A percentile compares a stretch with the other conserved stretches of the same genome.
Conservation (phyloP, 2,797 vertebrate species). For the Benthosema pterotum region DNA sequence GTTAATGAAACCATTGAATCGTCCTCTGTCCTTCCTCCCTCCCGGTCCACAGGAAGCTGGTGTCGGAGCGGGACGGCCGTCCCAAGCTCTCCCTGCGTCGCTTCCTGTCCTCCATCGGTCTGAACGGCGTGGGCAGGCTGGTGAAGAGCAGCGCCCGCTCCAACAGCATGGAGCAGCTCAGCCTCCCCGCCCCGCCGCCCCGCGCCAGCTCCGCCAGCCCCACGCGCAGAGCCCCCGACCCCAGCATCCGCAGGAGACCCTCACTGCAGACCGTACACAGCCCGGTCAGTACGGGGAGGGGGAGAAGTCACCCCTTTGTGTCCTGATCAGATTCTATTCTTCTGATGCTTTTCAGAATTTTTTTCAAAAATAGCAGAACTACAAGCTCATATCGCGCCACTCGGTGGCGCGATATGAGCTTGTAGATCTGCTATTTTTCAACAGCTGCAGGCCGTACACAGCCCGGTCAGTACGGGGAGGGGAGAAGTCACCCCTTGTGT, state of each 20-base stretch:
- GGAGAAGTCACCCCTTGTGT: too few species aligned
- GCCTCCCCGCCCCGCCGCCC: conserved; percentile 48
- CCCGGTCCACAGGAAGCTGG: conserved; percentile 65
- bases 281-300: too few species aligned
- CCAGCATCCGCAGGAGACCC: conserved; percentile 73
- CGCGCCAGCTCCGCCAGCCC: conserved; percentile 66
- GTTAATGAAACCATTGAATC: too few species aligned
- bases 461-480: conserved; percentile 25
- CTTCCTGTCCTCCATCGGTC: conserved; percentile 84
- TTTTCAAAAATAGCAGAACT: too few species aligned
- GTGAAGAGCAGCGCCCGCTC: conserved; percentile 80
- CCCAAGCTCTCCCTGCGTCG: conserved; percentile 82
- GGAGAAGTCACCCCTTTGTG: too few species aligned
- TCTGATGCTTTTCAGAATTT: too few species aligned
- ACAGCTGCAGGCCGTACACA: conserved; percentile 78
- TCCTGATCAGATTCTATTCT: too few species aligned
- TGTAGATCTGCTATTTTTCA: too few species aligned
- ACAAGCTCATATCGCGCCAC: too few species aligned
- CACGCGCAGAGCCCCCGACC: conserved; percentile 65
- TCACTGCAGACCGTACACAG: conserved; percentile 80
- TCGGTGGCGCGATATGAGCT: too few species aligned
- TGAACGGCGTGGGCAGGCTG: conserved; percentile 81
- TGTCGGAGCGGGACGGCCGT: conserved; percentile 64
- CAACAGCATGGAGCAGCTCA: conserved; percentile 85
- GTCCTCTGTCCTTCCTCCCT: too few species aligned